Conservation (phyloP, 2,797 vertebrate genomes). For the Tenualosa ilisha region DNA sequence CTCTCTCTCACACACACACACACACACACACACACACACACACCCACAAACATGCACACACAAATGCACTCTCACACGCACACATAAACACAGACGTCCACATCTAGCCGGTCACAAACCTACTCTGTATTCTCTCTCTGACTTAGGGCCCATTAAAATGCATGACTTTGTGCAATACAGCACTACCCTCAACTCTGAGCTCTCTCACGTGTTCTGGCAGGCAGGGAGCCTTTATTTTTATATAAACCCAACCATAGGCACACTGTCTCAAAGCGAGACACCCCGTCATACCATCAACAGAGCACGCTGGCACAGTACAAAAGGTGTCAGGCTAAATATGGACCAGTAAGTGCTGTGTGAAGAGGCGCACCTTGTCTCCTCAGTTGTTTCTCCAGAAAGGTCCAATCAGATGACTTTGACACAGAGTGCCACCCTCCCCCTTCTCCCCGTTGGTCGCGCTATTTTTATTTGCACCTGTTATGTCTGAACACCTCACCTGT, state of each 20-base stretch:
- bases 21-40: neutral
- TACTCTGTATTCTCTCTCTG: neutral
- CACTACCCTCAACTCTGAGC: neutral
- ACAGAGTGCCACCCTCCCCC: neutral
- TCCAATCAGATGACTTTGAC: slow-evolving; percentile 7
- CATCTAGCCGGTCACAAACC: neutral
- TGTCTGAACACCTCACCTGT: neutral
- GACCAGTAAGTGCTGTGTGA: neutral
- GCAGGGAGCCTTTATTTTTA: neutral
- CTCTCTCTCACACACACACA: neutral
- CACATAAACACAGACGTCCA: neutral
- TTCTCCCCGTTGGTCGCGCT: neutral
- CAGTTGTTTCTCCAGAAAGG: neutral
- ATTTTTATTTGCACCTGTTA: slow-evolving; percentile 14
- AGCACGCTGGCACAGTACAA: neutral
- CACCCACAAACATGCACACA: neutral
- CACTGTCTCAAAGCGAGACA: neutral
- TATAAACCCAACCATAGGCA: neutral
- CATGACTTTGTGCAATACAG: neutral
- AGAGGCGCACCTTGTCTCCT: neutral
- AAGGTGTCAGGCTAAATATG: slow-evolving; percentile 13
- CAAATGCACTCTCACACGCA: neutral
- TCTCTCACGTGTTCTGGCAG: neutral
- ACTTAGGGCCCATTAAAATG: neutral
- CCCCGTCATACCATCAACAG: neutral